Base-by-base conservation (phyloP, 2,113 vertebrate species). In the Alectura lathami region DNA sequence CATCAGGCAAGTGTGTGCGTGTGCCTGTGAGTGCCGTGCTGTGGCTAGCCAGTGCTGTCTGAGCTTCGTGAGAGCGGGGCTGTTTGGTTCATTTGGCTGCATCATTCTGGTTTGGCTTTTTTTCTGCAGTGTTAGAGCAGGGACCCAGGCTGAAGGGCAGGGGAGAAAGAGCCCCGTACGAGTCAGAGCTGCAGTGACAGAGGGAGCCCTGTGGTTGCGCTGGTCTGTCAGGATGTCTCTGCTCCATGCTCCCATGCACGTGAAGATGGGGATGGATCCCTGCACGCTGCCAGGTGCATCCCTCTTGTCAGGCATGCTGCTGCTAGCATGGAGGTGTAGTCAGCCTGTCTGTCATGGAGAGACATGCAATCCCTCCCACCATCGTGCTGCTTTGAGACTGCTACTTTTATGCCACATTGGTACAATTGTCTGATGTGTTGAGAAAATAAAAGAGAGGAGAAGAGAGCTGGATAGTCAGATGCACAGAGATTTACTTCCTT, bases 1-100 rank as follows among this genome's bases (percentile, higher is more conserved):
- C 0, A 0, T 63, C 54, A 57, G 67, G 50, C 24, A 59, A 64
- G 29, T 32, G 56, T 1, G 3, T 73, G 3, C 29, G 4, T 43
- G 27, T 43, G 40, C 27, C 47, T 57, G 11, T 30, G 83, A 8
- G 45, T 3, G 2, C 51, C 13, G 13, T 9, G 13, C 50, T 36
- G 14, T 83, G 60, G n/a, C 36, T 42, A 40, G 57, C 36, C 34
- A 60, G 40, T 27, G 21, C 48, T 63, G 9, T 17, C 36, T 66
- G 24, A 32, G 7, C 47, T 72, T 81, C 27, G 18, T 6, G 22
- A 36, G 21, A 48, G 34, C 45, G 34, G 13, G 32, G 29, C 47
- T 88, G 1, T 54, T 47, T 6, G 29, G 42, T 30, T 92, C 77
- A 51, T 16, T 73, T 45, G 42, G 8, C 27, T 85, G 18, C 2